Conservation (phyloP, 2,888 invertebrate species). For the Cephus pygmeus region DNA sequence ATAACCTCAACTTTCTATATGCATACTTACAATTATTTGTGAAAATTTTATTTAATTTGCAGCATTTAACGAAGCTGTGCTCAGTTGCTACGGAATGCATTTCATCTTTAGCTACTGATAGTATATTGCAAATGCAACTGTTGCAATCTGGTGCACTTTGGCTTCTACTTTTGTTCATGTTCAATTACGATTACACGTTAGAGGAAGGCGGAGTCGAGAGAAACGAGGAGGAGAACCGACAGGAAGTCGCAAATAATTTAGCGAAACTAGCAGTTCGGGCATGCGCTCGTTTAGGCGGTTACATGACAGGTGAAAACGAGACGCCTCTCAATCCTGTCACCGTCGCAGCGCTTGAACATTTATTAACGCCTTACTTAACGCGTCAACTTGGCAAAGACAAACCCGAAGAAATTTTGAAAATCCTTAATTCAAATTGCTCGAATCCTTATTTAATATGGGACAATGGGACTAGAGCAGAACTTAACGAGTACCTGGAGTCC, state of each 20-base stretch:
- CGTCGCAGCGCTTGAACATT: conserved; percentile 71
- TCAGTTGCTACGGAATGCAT: conserved; percentile 92
- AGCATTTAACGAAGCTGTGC: conserved; percentile 86
- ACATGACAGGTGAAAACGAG: conserved; percentile 67
- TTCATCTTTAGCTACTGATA: conserved; percentile 87
- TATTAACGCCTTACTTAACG: conserved; percentile 90
- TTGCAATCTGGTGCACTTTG: conserved; percentile 90
- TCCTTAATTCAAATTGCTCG: conserved; percentile 94
- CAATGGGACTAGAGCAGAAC: conserved; percentile 93
- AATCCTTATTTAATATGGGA: conserved; percentile 99
- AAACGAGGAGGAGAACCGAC: conserved; percentile 85
- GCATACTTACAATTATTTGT: background rate
- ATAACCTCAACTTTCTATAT: conserved; percentile 13
- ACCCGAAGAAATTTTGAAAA: conserved; percentile 89
- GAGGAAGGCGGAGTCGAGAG: conserved; percentile 95
- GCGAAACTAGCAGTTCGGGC: conserved; percentile 89
- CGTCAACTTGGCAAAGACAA: conserved; percentile 78
- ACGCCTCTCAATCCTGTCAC: conserved; percentile 67
- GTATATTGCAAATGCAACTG: conserved; percentile 85
- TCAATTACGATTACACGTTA: conserved; percentile 96
- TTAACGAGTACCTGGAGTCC: conserved; percentile 86
- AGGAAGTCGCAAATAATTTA: conserved; percentile 93
- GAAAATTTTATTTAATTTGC: conserved; percentile 33
- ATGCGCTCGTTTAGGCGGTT: conserved; percentile 84
- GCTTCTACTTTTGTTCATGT: conserved; percentile 89